Percentiles rank a stretch among this genome's conserved stretches.
phyloP scores from a whole-genome alignment of 30 jellyfish, hydroid and myxozoan genomes.

The Calvadosia cruxmelitensis region DNA sequence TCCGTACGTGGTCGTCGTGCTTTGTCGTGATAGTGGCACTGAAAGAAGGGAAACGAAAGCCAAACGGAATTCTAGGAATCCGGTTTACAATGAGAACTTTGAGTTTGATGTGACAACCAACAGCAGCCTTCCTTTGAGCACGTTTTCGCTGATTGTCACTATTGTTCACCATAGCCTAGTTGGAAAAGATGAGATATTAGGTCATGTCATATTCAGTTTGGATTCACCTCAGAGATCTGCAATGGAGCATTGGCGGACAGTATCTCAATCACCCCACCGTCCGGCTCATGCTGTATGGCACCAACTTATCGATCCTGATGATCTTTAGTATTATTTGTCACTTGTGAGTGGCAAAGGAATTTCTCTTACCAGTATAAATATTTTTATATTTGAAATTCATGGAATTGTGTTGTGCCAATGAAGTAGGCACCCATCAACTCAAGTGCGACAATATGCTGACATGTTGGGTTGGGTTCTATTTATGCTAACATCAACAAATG shows the following conservation, averaged over 20 bases:
- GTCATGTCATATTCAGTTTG: slow-evolving; percentile 84
- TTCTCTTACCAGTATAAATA: too few relatives aligned
- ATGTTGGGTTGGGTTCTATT: too few relatives aligned
- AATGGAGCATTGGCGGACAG: slow-evolving; percentile 58
- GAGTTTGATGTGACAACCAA: slow-evolving; percentile 53
- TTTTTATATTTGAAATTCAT: too few relatives aligned
- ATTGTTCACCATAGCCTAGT: slow-evolving; percentile 51
- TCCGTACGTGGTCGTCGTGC: slow-evolving; percentile 56
- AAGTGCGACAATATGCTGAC: too few relatives aligned
- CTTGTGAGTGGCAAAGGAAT: too few relatives aligned
- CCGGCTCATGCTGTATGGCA: slow-evolving; percentile 64
- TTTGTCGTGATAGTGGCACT: slow-evolving; percentile 50
- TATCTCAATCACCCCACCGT: slow-evolving; percentile 58
- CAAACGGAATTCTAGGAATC: slow-evolving; percentile 57
- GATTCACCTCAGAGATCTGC: slow-evolving; percentile 74
- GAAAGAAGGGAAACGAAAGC: slow-evolving; percentile 50
- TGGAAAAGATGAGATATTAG: slow-evolving; percentile 78
- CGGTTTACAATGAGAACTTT: slow-evolving; percentile 63
- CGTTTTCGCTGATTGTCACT: slow-evolving; percentile 54
- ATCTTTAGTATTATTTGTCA: too few relatives aligned
- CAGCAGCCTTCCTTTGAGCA: slow-evolving; percentile 48
- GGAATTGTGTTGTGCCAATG: too few relatives aligned
- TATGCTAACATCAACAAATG: too few relatives aligned
- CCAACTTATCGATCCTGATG: slow-evolving; percentile 73
- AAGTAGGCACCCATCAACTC: too few relatives aligned